These are phyloP conservation scores for Rhagoletis zephyria DNA, from an alignment of 1,140 invertebrate species.

Conservation along the genomic window DNA sequence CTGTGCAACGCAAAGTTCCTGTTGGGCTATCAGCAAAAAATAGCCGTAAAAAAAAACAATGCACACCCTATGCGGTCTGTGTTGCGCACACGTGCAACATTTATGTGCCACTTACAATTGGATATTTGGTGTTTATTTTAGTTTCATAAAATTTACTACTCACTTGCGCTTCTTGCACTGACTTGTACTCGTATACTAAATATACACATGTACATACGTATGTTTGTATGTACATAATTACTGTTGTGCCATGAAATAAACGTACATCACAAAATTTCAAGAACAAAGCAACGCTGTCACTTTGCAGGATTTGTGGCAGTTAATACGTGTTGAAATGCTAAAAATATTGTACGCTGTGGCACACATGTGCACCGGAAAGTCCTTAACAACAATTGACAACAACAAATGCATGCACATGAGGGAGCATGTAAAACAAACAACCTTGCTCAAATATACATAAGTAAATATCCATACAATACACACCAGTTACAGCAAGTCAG, in stretches of 20 bases:
- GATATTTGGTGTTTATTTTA: conserved; percentile 39
- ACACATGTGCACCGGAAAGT: conserved; percentile 4
- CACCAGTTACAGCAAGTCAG: neutral
- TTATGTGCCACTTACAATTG: conserved; percentile 14
- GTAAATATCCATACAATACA: neutral
- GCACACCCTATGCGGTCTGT: neutral
- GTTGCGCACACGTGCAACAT: conserved; percentile 34
- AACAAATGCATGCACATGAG: conserved; percentile 9
- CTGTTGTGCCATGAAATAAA: neutral
- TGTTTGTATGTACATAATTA: neutral
- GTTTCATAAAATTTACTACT: neutral
- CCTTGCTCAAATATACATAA: neutral
- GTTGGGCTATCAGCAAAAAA: neutral
- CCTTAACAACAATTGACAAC: neutral
- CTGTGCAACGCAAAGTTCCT: neutral
- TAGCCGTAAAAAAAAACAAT: neutral
- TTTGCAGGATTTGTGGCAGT: conserved; percentile 30
- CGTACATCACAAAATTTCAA: neutral
- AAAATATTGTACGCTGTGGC: neutral
- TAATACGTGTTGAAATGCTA: conserved; percentile 41
- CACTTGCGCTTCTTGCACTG: neutral
- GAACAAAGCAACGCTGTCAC: neutral
- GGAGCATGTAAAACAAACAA: conserved; percentile 10
- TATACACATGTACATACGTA: neutral
- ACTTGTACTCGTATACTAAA: too few relatives aligned